Evolutionary conservation across 2,888 invertebrate species (phyloP).

Genomic region (Eudasyphora cyanicolor): DNA sequence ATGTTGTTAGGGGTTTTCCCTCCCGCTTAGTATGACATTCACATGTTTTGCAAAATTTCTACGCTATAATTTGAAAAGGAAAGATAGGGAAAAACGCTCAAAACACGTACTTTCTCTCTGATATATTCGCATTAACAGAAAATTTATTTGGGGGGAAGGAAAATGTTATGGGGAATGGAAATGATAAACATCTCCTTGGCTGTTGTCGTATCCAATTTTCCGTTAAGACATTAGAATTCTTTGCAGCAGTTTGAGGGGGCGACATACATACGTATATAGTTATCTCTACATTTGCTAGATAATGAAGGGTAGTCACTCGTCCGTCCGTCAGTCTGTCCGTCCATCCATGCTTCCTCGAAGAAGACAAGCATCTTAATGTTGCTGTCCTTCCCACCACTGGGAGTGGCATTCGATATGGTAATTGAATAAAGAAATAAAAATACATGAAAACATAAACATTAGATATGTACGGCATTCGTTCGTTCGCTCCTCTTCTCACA

Average conservation of each 20-base stretch:
- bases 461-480: too few relatives aligned
- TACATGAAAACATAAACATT: neutral
- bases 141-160: neutral
- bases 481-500: too few relatives aligned
- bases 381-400: neutral
- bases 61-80: neutral
- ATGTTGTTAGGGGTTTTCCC: neutral
- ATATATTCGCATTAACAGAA: neutral
- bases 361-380: neutral
- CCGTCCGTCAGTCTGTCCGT: neutral
- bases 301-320: neutral
- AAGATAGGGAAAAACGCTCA: neutral
- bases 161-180: neutral
- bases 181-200: conserved; percentile 8
- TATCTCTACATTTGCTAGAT: neutral
- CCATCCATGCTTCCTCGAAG: neutral
- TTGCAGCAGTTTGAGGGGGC: neutral
- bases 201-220: neutral
- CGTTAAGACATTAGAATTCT: conserved; percentile 9
- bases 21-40: neutral
- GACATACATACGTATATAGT: too few relatives aligned
- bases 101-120: neutral
- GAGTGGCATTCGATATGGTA: conserved; percentile 1
- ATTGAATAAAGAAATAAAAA: conserved; percentile 23
- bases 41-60: neutral